phyloP scores from a whole-genome alignment of 2,888 invertebrate genomes.

The Torymus auratus region DNA sequence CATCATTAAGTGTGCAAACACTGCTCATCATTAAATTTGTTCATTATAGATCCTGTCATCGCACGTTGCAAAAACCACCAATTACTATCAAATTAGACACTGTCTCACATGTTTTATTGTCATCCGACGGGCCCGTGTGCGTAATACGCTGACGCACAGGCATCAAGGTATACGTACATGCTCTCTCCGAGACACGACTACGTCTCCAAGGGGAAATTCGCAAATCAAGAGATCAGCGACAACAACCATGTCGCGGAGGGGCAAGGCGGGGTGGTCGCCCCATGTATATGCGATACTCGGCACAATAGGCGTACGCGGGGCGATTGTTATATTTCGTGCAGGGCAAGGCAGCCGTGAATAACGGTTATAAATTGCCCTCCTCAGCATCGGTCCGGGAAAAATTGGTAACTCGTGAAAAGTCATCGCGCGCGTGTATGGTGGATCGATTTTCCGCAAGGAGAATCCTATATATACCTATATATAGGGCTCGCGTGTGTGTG shows the following conservation, averaged over 20 bases:
- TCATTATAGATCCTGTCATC: neutral
- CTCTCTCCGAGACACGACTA: neutral
- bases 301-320: slow-evolving; percentile 61
- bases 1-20: neutral
- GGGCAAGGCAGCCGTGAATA: slow-evolving; percentile 68
- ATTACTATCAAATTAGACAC: slow-evolving; percentile 10
- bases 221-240: slow-evolving; percentile 70
- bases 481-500: neutral
- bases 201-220: slow-evolving; percentile 57
- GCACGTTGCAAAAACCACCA: slow-evolving; percentile 10
- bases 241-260: slow-evolving; percentile 52
- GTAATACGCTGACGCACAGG: neutral
- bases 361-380: slow-evolving; percentile 67
- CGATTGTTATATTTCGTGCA: slow-evolving; percentile 57
- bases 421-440: slow-evolving; percentile 38
- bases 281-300: neutral
- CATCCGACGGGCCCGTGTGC: neutral
- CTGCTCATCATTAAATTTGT: slow-evolving; percentile 12
- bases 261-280: slow-evolving; percentile 50
- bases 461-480: neutral
- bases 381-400: slow-evolving; percentile 30
- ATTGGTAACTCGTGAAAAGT: slow-evolving; percentile 56
- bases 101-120: neutral
- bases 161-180: neutral
- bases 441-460: slow-evolving; percentile 57